Percentiles rank a stretch among this genome's conserved stretches.
Conservation (phyloP, 2,888 invertebrate species). For the Mycogona germanica region DNA sequence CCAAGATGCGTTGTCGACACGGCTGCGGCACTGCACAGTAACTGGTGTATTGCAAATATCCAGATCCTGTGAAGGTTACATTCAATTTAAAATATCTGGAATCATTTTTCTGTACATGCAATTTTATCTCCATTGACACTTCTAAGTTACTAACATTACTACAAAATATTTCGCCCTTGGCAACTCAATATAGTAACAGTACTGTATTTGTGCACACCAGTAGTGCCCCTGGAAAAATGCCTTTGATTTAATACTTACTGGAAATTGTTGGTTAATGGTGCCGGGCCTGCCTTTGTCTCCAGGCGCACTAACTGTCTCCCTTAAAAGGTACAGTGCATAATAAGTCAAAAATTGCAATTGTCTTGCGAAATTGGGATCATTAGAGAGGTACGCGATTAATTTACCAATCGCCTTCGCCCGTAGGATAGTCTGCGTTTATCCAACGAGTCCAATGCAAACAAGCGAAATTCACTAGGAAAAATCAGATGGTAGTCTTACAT, state of each 20-base stretch:
- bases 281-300: slow-evolving; percentile 12
- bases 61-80: too few relatives aligned
- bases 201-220: neutral
- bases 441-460: slow-evolving; percentile 13
- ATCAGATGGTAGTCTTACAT: neutral
- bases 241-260: neutral
- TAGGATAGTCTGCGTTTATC: slow-evolving; percentile 8
- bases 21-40: slow-evolving; percentile 6
- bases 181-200: neutral
- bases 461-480: neutral
- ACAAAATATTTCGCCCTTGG: slow-evolving; percentile 5
- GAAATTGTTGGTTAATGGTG: neutral
- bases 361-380: too few relatives aligned
- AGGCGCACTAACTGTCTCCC: slow-evolving; percentile 10
- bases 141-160: neutral
- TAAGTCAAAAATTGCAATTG: neutral
- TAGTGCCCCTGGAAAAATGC: too few relatives aligned
- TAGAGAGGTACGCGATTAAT: too few relatives aligned
- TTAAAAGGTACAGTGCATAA: too few relatives aligned
- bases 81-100: too few relatives aligned
- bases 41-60: slow-evolving; percentile 4
- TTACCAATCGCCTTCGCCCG: slow-evolving; percentile 1
- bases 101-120: too few relatives aligned
- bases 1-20: slow-evolving; percentile 5
- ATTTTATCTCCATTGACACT: neutral